Evolutionary conservation across 2,113 vertebrate genomes (phyloP).

Genomic region (Amphiprion ocellaris): DNA sequence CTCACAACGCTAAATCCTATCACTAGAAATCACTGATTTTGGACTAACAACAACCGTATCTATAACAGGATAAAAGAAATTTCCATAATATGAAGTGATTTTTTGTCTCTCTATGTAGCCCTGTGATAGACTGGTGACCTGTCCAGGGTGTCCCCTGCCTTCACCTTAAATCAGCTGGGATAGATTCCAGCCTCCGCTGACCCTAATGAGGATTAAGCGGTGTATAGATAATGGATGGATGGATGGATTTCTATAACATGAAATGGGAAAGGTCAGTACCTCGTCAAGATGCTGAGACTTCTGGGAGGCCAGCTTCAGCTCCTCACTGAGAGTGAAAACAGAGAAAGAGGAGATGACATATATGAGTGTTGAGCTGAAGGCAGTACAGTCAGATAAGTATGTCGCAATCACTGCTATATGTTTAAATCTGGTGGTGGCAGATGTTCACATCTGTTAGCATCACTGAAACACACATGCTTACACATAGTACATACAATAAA

Average conservation of each 20-base stretch:
- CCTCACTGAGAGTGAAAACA: conserved; percentile 86
- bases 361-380: not conserved
- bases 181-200: no score
- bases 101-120: no score
- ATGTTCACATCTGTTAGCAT: conserved; percentile 33
- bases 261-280: conserved; percentile 70
- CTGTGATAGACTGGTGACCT: no score
- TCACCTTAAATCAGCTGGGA: no score
- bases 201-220: no score
- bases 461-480: not conserved
- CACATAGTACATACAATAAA: not conserved
- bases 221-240: no score
- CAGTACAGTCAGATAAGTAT: conserved; percentile 10
- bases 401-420: not conserved
- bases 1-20: conserved; percentile 20
- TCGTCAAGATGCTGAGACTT: conserved; percentile 89
- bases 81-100: not conserved
- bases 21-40: conserved; percentile 16
- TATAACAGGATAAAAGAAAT: conserved; percentile 7
- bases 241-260: not conserved
- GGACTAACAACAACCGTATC: conserved; percentile 3
- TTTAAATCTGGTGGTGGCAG: conserved; percentile 4
- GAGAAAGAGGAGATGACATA: conserved; percentile 1
- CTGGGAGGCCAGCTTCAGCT: conserved; percentile 92
- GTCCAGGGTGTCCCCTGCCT: no score